Evolutionary conservation across 2,888 invertebrate species (phyloP).

Genomic region (Drosophila leonis): DNA sequence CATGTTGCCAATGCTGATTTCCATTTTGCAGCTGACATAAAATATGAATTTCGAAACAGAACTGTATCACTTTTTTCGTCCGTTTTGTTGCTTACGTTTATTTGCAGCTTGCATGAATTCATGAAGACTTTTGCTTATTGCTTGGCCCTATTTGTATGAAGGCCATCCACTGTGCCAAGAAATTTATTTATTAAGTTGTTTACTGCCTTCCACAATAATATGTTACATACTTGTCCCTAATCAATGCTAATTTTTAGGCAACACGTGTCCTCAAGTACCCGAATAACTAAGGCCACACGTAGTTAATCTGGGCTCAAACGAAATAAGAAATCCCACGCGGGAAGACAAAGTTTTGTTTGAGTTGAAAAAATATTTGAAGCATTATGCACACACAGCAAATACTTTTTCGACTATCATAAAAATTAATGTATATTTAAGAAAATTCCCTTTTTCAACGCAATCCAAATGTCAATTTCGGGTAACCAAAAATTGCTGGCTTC

Average conservation of each 20-base stretch:
- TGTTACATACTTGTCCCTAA: constrained; percentile 26
- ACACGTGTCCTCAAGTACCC: constrained; percentile 29
- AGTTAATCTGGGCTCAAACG: not conserved
- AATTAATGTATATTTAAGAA: constrained; percentile 6
- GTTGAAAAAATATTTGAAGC: constrained; percentile 18
- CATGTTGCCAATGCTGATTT: constrained; percentile 76
- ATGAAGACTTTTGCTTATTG: constrained; percentile 23
- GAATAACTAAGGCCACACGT: not conserved
- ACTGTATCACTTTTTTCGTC: constrained; percentile 41
- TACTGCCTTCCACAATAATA: constrained; percentile 12
- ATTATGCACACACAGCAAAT: constrained; percentile 38
- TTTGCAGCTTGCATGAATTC: constrained; percentile 7
- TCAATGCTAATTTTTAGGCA: constrained; percentile 50
- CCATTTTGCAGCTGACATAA: constrained; percentile 60
- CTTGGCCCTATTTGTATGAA: constrained; percentile 10
- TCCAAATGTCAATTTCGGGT: constrained; percentile 49
- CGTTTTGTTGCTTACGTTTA: constrained; percentile 26
- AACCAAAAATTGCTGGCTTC: constrained; percentile 58
- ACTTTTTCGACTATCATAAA: constrained; percentile 9
- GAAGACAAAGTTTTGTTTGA: not conserved
- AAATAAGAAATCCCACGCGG: not conserved
- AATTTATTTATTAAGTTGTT: constrained; percentile 57
- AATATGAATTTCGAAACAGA: constrained; percentile 63
- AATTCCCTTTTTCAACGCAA: constrained; percentile 29
- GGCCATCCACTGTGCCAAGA: not conserved